Conservation (phyloP, 2,888 invertebrate genomes). For the Thera obeliscata region DNA sequence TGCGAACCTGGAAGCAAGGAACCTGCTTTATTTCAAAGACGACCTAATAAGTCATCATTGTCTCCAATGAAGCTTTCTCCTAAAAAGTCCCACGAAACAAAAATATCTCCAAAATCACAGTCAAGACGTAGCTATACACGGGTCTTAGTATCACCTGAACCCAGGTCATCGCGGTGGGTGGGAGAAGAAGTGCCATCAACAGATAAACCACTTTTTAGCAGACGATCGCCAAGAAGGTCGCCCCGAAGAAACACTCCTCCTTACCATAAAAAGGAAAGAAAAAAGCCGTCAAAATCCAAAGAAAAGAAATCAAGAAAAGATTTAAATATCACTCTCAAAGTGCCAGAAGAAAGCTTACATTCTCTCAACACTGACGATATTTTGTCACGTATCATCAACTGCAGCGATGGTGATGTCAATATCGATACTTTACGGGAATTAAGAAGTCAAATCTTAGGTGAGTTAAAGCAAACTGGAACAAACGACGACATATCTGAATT, state of each 20-base stretch:
- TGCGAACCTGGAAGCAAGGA: constrained; percentile 72
- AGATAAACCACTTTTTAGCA: constrained; percentile 63
- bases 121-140: constrained; percentile 64
- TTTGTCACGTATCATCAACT: constrained; percentile 72
- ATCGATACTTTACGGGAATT: constrained; percentile 78
- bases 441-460: constrained; percentile 75
- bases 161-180: constrained; percentile 50
- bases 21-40: constrained; percentile 73
- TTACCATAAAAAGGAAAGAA: constrained; percentile 66
- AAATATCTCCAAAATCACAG: constrained; percentile 29
- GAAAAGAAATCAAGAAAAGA: constrained; percentile 54
- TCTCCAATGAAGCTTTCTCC: constrained; percentile 36
- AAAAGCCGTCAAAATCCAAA: constrained; percentile 57
- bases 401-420: constrained; percentile 75
- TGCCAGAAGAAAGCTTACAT: constrained; percentile 71
- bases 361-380: constrained; percentile 76
- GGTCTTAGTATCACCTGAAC: constrained; percentile 73
- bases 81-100: constrained; percentile 30
- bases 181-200: constrained; percentile 29
- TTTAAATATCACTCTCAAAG: constrained; percentile 75
- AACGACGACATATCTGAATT: constrained; percentile 78
- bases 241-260: constrained; percentile 57
- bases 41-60: constrained; percentile 60
- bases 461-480: constrained; percentile 74
- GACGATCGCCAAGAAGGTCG: constrained; percentile 59